Base-by-base conservation (phyloP, 2,888 invertebrate genomes). In the Tinea semifulvella region DNA sequence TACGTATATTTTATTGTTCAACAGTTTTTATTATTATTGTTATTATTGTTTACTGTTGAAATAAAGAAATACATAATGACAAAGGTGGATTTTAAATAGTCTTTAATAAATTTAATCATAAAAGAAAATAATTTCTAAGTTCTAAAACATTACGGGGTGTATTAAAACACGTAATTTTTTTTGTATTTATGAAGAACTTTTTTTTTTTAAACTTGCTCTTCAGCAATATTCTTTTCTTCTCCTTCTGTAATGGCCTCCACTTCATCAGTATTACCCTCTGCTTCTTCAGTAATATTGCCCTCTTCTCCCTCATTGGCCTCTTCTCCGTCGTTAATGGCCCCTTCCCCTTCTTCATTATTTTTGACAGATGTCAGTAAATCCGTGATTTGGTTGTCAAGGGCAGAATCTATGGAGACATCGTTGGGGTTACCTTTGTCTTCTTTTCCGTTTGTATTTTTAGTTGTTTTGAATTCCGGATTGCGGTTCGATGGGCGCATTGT, bases 351-450 rank as follows among this genome's bases (percentile, higher is more conserved):
- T 4, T 45, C 45, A n/a, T 19, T 18, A n/a, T 17, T 27, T 1
- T 13, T 4, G 16, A 72, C 67, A 2, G 64, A 56, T 0, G 59
- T 48, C 1, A 74, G 54, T n/a, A 76, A 52, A 25, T 69, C 65
- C 2, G 50, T 52, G 17, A 73, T 73, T 50, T 74, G 71, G 2
- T 56, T 51, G 17, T 73, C 68, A 2, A 74, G 48, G 17, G 50
- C 57, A 7, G 47, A 28, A 13, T 43, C 43, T 1, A 52, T 36
- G 11, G 47, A 5, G 14, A n/a, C n/a, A n/a, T n/a, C n/a, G n/a
- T n/a, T n/a, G n/a, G n/a, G n/a, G n/a, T n/a, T n/a, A n/a, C n/a
- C n/a, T n/a, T n/a, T n/a, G n/a, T n/a, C n/a, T n/a, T n/a, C n/a
- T n/a, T n/a, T n/a, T n/a, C n/a, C n/a, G n/a, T n/a, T n/a, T n/a